A percentile compares a stretch with the other conserved stretches of the same genome.
phyloP scores from a whole-genome alignment of 2,797 vertebrate species.

The Oreortyx pictus region DNA sequence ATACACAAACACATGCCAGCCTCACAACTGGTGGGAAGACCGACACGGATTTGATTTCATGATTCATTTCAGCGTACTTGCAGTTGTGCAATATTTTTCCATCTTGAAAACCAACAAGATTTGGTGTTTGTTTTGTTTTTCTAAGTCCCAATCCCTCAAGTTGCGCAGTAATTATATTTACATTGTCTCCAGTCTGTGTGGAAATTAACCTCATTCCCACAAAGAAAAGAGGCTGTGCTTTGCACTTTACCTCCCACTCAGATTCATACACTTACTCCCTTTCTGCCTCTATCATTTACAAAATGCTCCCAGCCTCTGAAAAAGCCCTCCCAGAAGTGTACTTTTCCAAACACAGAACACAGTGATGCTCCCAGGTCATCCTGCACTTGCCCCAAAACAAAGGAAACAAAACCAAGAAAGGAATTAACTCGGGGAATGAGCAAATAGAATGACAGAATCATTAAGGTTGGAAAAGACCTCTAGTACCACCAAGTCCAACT shows the following conservation, averaged over 20 bases:
- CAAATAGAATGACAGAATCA: no score
- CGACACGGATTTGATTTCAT: conserved; percentile 14
- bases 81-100: conserved; percentile 42
- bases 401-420: background rate
- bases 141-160: conserved; percentile 26
- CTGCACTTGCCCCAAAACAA: background rate
- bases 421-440: background rate
- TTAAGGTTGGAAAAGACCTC: no score
- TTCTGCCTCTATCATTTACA: background rate
- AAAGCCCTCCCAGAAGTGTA: background rate
- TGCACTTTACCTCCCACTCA: conserved; percentile 20
- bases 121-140: background rate
- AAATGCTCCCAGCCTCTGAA: background rate
- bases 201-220: conserved; percentile 64
- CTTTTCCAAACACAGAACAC: background rate
- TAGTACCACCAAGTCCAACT: no score
- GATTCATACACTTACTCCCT: background rate
- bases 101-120: conserved; percentile 33
- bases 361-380: background rate
- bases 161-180: conserved; percentile 57
- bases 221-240: conserved; percentile 8
- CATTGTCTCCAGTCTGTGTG: conserved; percentile 55
- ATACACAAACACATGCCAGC: background rate
- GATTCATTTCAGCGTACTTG: conserved; percentile 15
- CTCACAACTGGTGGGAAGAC: background rate